Base-by-base conservation (phyloP, 2,797 vertebrate species). In the Lerista edwardsae region DNA sequence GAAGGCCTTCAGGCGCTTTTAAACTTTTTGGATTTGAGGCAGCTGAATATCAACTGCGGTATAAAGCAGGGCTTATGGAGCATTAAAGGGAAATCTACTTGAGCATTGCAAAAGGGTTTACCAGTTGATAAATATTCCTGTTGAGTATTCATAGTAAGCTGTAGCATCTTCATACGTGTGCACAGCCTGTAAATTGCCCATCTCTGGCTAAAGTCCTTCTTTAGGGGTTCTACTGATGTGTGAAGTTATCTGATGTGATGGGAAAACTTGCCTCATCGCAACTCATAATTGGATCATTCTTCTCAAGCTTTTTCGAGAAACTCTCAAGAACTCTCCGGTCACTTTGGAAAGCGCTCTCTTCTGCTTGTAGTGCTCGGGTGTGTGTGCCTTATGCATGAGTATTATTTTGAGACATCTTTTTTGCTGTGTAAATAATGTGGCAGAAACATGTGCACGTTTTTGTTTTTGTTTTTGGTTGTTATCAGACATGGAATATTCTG, bases 91-190 rank as follows among this genome's bases (percentile, higher is more conserved):
- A 94, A 91, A 91, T 80, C 86, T 87, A 12, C 75, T 89, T 89
- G 67, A 86, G 84, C 85, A 92, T 88, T 84, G 83, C 84, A 88
- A 51, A 83, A 75, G 84, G 3, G 4, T 86, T 86, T 87, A 88
- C 84, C 65, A 72, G 83, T 85, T 85, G 79, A 92, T 91, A 94
- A 88, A 81, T 91, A 93, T 91, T 94, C 82, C 29, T 84, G n/a
- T 51, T 21, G 3, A 79, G 88, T 83, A 75, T 76, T 87, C 1
- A 1, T 71, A 34, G 72, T 41, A 69, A 88, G 65, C 67, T 80
- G 69, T 84, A 85, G 64, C 61, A 89, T 84, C 88, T 89, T 90
- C 88, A 90, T 83, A 77, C 39, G 55, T 87, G 86, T 90, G 87
- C 73, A 86, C 34, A 6, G 81, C 78, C 90, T 94, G 69, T 76